phyloP scores from a whole-genome alignment of 2,113 vertebrate species.

The Carlito syrichta region DNA sequence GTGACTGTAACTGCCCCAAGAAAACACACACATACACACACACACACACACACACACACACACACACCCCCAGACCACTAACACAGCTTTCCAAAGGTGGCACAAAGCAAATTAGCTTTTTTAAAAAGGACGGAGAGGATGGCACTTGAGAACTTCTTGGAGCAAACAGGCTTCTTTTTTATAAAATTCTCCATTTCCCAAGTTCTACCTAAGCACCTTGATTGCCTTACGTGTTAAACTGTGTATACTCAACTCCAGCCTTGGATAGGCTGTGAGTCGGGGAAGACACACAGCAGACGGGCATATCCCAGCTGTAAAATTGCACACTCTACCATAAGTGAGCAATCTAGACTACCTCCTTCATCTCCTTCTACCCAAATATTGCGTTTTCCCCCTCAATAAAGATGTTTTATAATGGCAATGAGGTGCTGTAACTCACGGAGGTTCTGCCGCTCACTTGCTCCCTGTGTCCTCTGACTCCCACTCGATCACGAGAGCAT shows the following conservation, averaged over 20 bases:
- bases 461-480: conserved; percentile 76
- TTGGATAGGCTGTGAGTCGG: conserved; percentile 46
- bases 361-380: conserved; percentile 79
- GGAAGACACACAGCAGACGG: conserved; percentile 38
- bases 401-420: conserved; percentile 79
- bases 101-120: conserved; percentile 28
- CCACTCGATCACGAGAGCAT: conserved; percentile 73
- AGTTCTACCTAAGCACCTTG: conserved; percentile 57
- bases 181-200: conserved; percentile 47
- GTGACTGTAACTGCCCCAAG: background rate
- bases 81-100: background rate
- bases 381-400: conserved; percentile 76
- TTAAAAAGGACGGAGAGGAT: background rate
- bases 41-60: background rate
- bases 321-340: conserved; percentile 68
- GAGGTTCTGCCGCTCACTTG: conserved; percentile 73
- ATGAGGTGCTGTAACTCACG: conserved; percentile 75
- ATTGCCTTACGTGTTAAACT: conserved; percentile 51
- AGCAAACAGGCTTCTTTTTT: conserved; percentile 24
- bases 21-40: background rate
- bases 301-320: conserved; percentile 71
- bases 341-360: conserved; percentile 75
- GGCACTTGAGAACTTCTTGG: background rate
- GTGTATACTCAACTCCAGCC: conserved; percentile 43
- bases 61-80: background rate